These are phyloP conservation scores for Chironex yamaguchii DNA, from an alignment of 30 jellyfish, hydroid and myxozoan species.

Conservation along the genomic window DNA sequence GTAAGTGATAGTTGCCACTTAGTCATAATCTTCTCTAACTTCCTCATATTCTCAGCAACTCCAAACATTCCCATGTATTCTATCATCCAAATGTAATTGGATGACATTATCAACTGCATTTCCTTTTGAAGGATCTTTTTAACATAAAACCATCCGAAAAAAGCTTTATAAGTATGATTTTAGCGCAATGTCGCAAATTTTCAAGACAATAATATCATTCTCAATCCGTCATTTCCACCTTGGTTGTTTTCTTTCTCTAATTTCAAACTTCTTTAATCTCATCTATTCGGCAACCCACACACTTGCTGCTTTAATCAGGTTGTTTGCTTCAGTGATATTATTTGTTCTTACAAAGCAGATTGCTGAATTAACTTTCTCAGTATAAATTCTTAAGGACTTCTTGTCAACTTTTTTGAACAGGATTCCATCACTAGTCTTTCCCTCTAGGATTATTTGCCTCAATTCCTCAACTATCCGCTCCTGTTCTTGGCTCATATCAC, in stretches of 20 bases:
- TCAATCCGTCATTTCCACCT: constrained; percentile 10
- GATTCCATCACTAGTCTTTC: constrained; percentile 1
- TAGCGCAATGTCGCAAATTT: too few species aligned
- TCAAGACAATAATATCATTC: too few species aligned
- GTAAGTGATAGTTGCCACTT: too few species aligned
- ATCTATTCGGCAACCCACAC: constrained; percentile 2
- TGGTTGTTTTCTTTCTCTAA: not conserved
- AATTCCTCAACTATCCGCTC: not conserved
- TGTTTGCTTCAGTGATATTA: constrained; percentile 1
- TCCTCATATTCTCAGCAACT: too few species aligned
- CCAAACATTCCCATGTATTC: too few species aligned
- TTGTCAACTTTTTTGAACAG: not conserved
- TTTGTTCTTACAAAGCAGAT: not conserved
- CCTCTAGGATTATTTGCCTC: not conserved
- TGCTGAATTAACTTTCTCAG: constrained; percentile 1
- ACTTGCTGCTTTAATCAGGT: constrained; percentile 3
- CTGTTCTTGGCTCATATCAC: not conserved
- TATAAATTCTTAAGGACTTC: not conserved
- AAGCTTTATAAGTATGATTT: too few species aligned
- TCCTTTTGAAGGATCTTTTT: too few species aligned
- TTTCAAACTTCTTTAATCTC: constrained; percentile 3
- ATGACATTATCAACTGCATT: too few species aligned
- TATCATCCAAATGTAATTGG: too few species aligned
- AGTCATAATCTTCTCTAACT: too few species aligned
- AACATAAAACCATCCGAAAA: too few species aligned